Evolutionary conservation across 2,797 vertebrate genomes (phyloP), one percentile per base, ranked within the genome.

Genomic region (Hoplostethus mediterraneus): DNA sequence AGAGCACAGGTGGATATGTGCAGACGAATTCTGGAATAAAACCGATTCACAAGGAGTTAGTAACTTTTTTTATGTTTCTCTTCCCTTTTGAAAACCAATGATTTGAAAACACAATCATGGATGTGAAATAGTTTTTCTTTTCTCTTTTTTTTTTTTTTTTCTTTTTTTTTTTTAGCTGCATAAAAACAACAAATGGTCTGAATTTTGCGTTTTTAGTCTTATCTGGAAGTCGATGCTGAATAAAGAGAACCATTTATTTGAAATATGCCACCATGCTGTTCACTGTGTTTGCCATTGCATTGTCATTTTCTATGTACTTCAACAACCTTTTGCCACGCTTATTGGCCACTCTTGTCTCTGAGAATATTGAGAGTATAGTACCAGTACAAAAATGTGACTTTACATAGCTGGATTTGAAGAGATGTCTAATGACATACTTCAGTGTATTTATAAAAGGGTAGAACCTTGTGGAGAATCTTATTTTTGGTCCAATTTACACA

Each of bases 161-260:
- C 21, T 21, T 21, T 21, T 59, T 42, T 78, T n/a, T 68, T 47
- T 30, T 89, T 94, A 92, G 93, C 91, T 91, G 86, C 77, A 84
- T 87, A 73, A 85, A 90, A 92, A 74, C 71, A 92, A 74, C 71
- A 71, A 28, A 77, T 73, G 69, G 59, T 79, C 81, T 82, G 61
- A 74, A 75, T 63, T 83, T 80, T 67, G 79, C 77, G 42, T 88
- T 91, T 92, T 90, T 89, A 90, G 87, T 87, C 77, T 92, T 87
- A 91, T 83, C 86, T 90, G 75, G 84, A 90, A 90, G 78, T 82
- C 87, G 75, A 89, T 87, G 78, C 87, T 80, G 73, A 94, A 94
- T 93, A 94, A 95, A 94, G 91, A 88, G 67, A 90, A 89, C 79
- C 83, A 73, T 91, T 89, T 92, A 92, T 94, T 94, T 93, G 89